Evolutionary conservation across 2,888 invertebrate genomes (phyloP).

Genomic region (Apamea anceps): DNA sequence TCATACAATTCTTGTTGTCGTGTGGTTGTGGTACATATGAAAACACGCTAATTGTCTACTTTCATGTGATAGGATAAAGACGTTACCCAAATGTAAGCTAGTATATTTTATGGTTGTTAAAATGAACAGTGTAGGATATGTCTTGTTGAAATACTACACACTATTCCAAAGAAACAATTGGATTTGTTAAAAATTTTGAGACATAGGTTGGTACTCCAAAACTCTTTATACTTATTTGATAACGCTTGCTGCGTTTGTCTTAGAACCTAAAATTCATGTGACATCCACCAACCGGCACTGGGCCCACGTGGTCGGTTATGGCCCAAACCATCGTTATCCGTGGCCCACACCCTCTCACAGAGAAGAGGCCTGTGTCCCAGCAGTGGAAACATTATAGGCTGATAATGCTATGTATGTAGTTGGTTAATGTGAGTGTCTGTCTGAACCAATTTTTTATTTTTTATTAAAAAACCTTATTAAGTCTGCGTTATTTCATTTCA

Average conservation of each 20-base stretch:
- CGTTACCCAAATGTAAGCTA: neutral
- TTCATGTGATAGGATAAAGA: neutral
- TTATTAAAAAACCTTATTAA: neutral
- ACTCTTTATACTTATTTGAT: neutral
- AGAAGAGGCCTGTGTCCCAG: too few species aligned
- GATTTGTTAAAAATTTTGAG: neutral
- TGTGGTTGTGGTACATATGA: too few species aligned
- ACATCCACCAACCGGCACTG: neutral
- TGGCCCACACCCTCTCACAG: too few species aligned
- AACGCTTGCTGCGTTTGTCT: neutral
- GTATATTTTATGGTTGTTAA: neutral
- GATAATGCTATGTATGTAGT: too few species aligned
- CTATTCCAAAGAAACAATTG: neutral
- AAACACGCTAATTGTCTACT: too few species aligned
- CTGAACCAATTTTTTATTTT: too few species aligned
- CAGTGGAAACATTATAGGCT: too few species aligned
- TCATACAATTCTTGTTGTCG: neutral
- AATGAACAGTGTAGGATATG: neutral
- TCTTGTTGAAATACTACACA: neutral
- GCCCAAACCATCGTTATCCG: too few species aligned
- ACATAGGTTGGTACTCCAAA: neutral
- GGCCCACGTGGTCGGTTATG: too few species aligned
- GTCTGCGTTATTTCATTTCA: conserved; percentile 17
- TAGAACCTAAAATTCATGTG: too few species aligned
- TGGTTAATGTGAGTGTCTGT: neutral